Conservation (phyloP, 2,797 vertebrate species). For the Cynodonichthys magdalenae region DNA sequence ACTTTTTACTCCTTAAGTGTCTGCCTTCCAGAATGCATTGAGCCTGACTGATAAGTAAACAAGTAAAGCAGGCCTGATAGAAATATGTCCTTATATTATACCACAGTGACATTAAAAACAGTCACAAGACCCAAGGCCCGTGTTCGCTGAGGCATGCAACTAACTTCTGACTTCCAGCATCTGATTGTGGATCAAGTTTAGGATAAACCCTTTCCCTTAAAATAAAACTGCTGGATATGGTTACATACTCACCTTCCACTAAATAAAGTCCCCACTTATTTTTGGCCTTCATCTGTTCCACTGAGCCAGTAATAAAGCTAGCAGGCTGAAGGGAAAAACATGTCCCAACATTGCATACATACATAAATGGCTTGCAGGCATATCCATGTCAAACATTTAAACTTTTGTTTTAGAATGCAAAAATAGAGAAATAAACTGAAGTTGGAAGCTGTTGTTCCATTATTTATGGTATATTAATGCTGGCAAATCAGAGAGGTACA, state of each 20-base stretch:
- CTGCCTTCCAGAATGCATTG: slow-evolving; percentile 31
- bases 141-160: slow-evolving; percentile 52
- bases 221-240: slow-evolving; percentile 84
- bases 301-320: slow-evolving; percentile 75
- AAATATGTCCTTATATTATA: slow-evolving; percentile 78
- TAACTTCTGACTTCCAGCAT: slow-evolving; percentile 53
- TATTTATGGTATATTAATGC: too few relatives aligned
- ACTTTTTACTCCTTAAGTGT: slow-evolving; percentile 70
- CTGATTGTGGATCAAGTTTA: slow-evolving; percentile 72
- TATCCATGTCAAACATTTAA: slow-evolving; percentile 1
- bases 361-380: slow-evolving; percentile 19
- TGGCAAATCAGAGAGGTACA: background rate
- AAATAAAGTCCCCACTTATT: slow-evolving; percentile 82
- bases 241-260: slow-evolving; percentile 80
- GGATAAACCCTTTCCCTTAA: slow-evolving; percentile 77
- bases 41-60: slow-evolving; percentile 62
- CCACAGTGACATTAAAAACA: slow-evolving; percentile 76
- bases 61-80: slow-evolving; percentile 59
- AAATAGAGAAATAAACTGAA: background rate
- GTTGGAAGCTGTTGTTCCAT: slow-evolving; percentile 13
- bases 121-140: slow-evolving; percentile 65
- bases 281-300: slow-evolving; percentile 79
- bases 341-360: slow-evolving; percentile 35
- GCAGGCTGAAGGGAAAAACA: slow-evolving; percentile 50
- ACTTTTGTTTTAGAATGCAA: slow-evolving; percentile 24